Percentiles rank a stretch among this genome's conserved stretches.
Conservation (phyloP, 2,113 vertebrate species). For the Stigmatopora nigra region DNA sequence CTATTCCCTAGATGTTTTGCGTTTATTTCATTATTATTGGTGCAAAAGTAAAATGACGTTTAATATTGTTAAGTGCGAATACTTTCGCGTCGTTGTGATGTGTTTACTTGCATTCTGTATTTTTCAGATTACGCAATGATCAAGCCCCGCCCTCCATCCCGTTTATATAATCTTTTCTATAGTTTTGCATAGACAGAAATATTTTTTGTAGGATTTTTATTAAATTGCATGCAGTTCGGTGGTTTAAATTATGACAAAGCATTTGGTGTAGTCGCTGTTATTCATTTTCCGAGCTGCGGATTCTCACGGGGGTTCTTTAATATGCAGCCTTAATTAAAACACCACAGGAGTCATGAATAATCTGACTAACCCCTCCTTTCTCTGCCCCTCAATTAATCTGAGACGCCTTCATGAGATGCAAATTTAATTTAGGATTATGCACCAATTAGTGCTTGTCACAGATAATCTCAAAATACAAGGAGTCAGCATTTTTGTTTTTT, state of each 20-base stretch:
- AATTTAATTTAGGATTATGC: slow-evolving; percentile 8
- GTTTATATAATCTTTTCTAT: background rate
- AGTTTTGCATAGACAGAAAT: background rate
- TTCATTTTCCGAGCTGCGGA: no score
- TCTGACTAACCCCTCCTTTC: background rate
- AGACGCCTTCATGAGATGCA: background rate
- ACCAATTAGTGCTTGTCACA: slow-evolving; percentile 2
- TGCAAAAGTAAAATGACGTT: background rate
- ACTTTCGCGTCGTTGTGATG: background rate
- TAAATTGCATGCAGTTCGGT: background rate
- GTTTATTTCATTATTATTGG: background rate
- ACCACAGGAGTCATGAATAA: slow-evolving; percentile 4
- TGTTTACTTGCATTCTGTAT: background rate
- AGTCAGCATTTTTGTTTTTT: background rate
- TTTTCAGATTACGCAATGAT: background rate
- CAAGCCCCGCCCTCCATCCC: background rate
- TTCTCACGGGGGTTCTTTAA: background rate
- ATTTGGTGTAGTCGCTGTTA: no score
- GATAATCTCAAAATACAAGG: background rate
- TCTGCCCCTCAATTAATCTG: background rate
- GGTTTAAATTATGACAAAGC: background rate
- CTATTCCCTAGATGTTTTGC: background rate
- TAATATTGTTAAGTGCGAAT: no score
- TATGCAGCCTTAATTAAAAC: slow-evolving; percentile 2
- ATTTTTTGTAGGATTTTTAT: background rate